Base-by-base conservation (phyloP, 2,888 invertebrate genomes). In the Cheilosia vulpina region DNA sequence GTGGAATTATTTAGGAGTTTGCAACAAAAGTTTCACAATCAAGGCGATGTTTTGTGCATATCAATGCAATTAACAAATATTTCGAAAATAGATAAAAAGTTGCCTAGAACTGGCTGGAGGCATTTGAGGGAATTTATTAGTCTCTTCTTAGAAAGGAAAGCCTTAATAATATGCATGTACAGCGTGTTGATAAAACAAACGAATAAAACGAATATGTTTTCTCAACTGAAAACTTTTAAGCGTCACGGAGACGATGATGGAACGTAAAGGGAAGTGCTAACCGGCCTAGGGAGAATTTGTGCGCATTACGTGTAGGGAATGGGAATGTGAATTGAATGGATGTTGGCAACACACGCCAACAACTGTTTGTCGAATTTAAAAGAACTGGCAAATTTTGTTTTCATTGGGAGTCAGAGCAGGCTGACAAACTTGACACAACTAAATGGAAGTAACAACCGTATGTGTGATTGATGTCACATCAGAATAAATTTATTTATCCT, bases 41-140 rank as follows among this genome's bases (percentile, higher is more conserved):
- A 53, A 43, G 24, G n/a, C 21, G n/a, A 24, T 45, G 9, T 45
- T 19, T 31, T 27, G 17, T 27, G 55, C 27, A 31, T 57, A 58
- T 58, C 57, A 69, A 58, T 57, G 47, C 57, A 69, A 57, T 69
- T 57, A 69, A 17, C 45, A 69, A 69, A 58, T 69, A 38, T 47
- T 47, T 57, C 2, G 1, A 45, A 47, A 47, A 2, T 9, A 47
- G 31, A 45, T 47, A 34, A 31, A 45, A 57, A 45, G 31, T 15
- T 21, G 17, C 15, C 13, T n/a, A 3, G 11, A 11, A 11, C 9
- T 11, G 34, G 34, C 15, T 60, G n/a, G 15, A 15, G 38, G 19
- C 5, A 1, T 57, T 38, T 17, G 9, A 38, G 21, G 4, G 15
- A 57, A 19, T 57, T 57, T 38, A 17, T 34, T 7, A 57, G 15